Base-by-base conservation (phyloP, 2,797 vertebrate species). In the Poecilia picta region DNA sequence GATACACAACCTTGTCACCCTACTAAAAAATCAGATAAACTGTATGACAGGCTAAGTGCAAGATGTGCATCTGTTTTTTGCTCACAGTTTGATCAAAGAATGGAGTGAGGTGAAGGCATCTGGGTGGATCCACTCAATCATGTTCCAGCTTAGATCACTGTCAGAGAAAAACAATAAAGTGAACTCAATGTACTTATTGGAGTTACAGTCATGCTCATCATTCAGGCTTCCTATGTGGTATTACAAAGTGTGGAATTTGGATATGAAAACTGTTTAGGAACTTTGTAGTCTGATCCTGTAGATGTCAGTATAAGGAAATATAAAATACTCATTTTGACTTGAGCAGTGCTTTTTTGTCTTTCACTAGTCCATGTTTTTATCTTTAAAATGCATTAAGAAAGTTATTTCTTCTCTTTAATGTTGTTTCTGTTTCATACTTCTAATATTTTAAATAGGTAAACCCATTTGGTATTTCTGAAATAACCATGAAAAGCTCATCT, bases 101-200 rank as follows among this genome's bases (percentile, higher is more conserved):
- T 90, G 96, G 78, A 99, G 96, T 2, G 96, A 96, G 31, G 86
- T 86, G 49, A 99, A 99, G 77, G 98, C 97, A 72, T 98, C 96
- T 0, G 96, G 94, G 85, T 99, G 97, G 81, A 99, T 97, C 86
- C 93, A 95, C 68, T 94, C 94, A 70, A 99, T 97, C 85, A 76
- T 84, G 74, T 99, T 99, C 96, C 97, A 97, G 79, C 98, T 98
- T 47, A 99, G 94, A 91, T 99, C 98, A 71, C 98, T 99, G 91
- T 10, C 76, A 59, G 0, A 72, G 33, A 75, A 75, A 88, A 73
- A 74, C 81, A 41, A 76, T 41, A 73, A 23, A 83, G 13, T 72
- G 15, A 82, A 71, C 6, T 72, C 0, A 80, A 72, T 59, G 4
- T 57, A 64, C 39, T 47, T 55, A 79, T 39, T 72, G 0, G 15